phyloP scores from a whole-genome alignment of 2,888 invertebrate genomes.

The Rhopalosiphum nymphaeae region DNA sequence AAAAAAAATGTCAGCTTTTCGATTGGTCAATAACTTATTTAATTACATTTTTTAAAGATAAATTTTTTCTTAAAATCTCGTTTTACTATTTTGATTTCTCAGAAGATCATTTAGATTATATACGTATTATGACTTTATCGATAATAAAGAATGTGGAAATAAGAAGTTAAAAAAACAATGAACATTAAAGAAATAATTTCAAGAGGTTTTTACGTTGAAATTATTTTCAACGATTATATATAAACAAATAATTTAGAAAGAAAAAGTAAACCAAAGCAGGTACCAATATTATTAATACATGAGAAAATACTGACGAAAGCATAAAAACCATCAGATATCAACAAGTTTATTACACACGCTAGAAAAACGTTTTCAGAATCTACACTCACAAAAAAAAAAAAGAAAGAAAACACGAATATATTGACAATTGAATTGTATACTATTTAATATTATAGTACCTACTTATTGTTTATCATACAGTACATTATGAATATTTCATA shows the following conservation, averaged over 20 bases:
- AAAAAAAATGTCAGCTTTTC: neutral
- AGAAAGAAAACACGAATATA: neutral
- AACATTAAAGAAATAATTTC: neutral
- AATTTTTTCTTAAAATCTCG: neutral
- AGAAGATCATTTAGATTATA: neutral
- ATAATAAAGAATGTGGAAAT: neutral
- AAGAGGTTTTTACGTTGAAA: neutral
- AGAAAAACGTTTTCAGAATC: constrained; percentile 12
- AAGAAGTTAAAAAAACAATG: neutral
- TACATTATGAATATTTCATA: neutral
- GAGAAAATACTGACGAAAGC: neutral
- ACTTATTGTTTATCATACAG: neutral
- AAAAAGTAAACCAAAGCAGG: neutral
- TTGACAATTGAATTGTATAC: neutral
- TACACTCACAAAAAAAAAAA: neutral
- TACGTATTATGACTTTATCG: neutral
- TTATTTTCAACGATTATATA: neutral
- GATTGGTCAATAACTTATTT: neutral
- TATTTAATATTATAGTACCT: neutral
- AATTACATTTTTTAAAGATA: neutral
- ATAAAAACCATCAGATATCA: constrained; percentile 19
- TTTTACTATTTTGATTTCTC: neutral
- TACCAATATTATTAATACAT: neutral
- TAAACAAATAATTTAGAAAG: neutral
- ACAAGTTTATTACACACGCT: constrained; percentile 22